These are phyloP conservation scores for Larimichthys crocea DNA, from an alignment of 2,113 vertebrate species.

Conservation along the genomic window DNA sequence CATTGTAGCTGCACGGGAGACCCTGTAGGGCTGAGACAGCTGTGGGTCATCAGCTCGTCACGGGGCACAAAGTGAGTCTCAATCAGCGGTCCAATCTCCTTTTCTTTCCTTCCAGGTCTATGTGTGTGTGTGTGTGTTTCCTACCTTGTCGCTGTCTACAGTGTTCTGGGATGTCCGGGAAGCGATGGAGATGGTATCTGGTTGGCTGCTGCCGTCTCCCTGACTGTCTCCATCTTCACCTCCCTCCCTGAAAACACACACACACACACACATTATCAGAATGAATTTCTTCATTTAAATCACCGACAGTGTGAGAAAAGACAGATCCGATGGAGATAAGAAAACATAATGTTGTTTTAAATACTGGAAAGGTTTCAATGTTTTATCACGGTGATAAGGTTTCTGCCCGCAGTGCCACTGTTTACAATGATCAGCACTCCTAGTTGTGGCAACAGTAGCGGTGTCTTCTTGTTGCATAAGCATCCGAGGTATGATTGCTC, in stretches of 20 bases:
- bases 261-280: slow-evolving; percentile 22
- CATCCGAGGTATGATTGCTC: background rate
- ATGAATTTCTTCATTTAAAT: background rate
- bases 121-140: slow-evolving; percentile 42
- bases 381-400: background rate
- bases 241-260: slow-evolving; percentile 87
- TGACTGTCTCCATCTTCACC: slow-evolving; percentile 96
- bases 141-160: slow-evolving; percentile 98
- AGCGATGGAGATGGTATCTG: slow-evolving; percentile 97
- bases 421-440: background rate
- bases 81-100: background rate
- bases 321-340: background rate
- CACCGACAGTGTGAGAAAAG: background rate
- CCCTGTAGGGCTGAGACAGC: slow-evolving; percentile 73
- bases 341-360: background rate
- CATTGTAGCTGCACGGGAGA: slow-evolving; percentile 65
- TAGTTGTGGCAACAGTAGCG: slow-evolving; percentile 10
- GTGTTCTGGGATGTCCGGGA: slow-evolving; percentile 99
- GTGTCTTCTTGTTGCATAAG: background rate
- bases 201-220: slow-evolving; percentile 97
- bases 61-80: slow-evolving; percentile 2
- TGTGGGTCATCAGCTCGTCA: slow-evolving; percentile 67
- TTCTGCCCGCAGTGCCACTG: background rate
- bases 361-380: background rate
- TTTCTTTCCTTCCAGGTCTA: background rate